Percentiles rank a stretch among this genome's conserved stretches.
These are phyloP conservation scores for Galago senegalensis DNA, from an alignment of 2,797 vertebrate species.

Conservation along the genomic window DNA sequence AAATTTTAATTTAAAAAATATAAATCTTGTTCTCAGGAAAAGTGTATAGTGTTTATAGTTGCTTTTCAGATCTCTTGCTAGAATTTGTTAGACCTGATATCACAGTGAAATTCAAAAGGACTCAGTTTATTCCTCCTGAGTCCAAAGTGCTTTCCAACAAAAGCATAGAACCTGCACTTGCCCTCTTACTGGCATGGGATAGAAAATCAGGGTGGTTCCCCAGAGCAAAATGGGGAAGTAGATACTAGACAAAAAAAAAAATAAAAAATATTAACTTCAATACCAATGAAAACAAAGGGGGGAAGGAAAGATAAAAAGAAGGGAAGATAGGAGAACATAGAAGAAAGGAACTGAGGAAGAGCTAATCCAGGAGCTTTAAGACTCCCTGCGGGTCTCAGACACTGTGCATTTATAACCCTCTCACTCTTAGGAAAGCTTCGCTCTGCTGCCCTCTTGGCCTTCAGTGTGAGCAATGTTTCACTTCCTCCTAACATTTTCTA, in stretches of 20 bases:
- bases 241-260: neutral
- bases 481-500: neutral
- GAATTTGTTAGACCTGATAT: neutral
- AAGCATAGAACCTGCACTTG: neutral
- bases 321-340: neutral
- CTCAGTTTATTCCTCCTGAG: neutral
- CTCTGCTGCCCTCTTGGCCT: neutral
- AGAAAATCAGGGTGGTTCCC: neutral
- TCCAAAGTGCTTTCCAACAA: neutral
- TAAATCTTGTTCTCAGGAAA: neutral
- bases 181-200: neutral
- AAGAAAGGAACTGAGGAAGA: neutral
- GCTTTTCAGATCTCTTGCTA: constrained; percentile 16
- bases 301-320: neutral
- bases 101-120: constrained; percentile 36
- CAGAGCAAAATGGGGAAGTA: neutral
- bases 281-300: neutral
- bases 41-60: neutral
- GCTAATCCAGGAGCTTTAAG: neutral
- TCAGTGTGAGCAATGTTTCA: neutral
- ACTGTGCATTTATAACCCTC: neutral
- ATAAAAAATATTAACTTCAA: neutral
- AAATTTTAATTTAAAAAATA: neutral
- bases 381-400: neutral
- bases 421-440: neutral